Percentiles rank a stretch among this genome's conserved stretches.
Conservation (phyloP, 1,140 invertebrate genomes). For the Scaptomyza hsui region DNA sequence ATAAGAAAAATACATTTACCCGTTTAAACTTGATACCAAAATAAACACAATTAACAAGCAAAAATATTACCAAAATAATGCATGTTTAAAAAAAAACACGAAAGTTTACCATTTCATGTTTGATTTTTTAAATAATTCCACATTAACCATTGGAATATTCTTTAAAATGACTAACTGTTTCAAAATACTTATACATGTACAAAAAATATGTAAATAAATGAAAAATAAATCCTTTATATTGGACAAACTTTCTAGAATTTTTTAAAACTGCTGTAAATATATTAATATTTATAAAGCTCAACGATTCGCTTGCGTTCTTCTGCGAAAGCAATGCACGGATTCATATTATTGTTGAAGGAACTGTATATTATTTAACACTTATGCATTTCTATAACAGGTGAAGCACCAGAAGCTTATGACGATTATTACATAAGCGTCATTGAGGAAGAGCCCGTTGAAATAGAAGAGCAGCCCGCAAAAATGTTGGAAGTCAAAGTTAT, state of each 20-base stretch:
- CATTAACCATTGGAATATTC: constrained; percentile 1
- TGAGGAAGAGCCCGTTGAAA: constrained; percentile 68
- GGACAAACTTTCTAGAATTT: constrained; percentile 29
- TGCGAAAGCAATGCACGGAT: constrained; percentile 69
- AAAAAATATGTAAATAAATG: constrained; percentile 20
- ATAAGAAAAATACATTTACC: constrained; percentile 6
- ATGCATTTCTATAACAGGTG: constrained; percentile 71
- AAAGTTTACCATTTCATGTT: constrained; percentile 26
- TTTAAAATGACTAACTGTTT: constrained; percentile 34
- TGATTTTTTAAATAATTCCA: constrained; percentile 31
- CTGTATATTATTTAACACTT: constrained; percentile 32
- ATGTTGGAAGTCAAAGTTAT: constrained; percentile 68
- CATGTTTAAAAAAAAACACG: constrained; percentile 25
- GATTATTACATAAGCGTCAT: constrained; percentile 76
- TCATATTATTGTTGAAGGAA: constrained; percentile 8
- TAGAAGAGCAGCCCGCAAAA: constrained; percentile 59
- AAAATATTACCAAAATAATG: constrained; percentile 10
- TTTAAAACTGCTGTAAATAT: constrained; percentile 58
- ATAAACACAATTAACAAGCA: constrained; percentile 18
- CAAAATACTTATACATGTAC: constrained; percentile 13
- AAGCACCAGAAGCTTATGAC: constrained; percentile 66
- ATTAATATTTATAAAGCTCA: constrained; percentile 46
- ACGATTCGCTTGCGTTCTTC: constrained; percentile 60
- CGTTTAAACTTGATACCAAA: constrained; percentile 4
- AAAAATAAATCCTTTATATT: constrained; percentile 29